These are phyloP conservation scores for Thymelicus sylvestris DNA, from an alignment of 2,888 invertebrate species.

Conservation along the genomic window DNA sequence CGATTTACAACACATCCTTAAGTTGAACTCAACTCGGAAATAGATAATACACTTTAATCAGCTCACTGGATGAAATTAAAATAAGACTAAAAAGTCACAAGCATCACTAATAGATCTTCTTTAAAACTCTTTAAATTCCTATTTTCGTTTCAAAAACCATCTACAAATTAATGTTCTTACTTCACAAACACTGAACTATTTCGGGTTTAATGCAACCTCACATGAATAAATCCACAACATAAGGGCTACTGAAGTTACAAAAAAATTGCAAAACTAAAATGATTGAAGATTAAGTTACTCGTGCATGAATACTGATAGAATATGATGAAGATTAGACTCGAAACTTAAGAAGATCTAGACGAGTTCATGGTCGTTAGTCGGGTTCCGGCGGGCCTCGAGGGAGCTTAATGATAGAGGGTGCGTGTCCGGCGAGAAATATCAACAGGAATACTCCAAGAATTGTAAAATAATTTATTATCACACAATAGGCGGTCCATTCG, in stretches of 20 bases:
- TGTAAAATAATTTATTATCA: slow-evolving; percentile 78
- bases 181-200: not conserved
- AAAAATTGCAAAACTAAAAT: not conserved
- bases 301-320: not conserved
- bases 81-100: not conserved
- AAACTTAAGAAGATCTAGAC: not conserved
- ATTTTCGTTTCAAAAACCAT: no score
- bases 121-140: not conserved
- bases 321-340: not conserved
- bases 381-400: not conserved
- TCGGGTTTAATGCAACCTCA: not conserved
- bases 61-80: slow-evolving; percentile 44
- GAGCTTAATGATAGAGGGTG: slow-evolving; percentile 61
- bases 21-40: no score
- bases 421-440: slow-evolving; percentile 58
- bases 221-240: not conserved
- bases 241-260: not conserved
- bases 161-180: no score
- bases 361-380: not conserved
- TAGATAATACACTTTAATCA: slow-evolving; percentile 28
- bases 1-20: no score
- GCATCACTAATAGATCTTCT: not conserved
- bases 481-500: slow-evolving; percentile 54
- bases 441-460: slow-evolving; percentile 79
- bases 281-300: slow-evolving; percentile 5